Base-by-base conservation (phyloP, 2,797 vertebrate genomes). In the Pantherophis alleghaniensis region DNA sequence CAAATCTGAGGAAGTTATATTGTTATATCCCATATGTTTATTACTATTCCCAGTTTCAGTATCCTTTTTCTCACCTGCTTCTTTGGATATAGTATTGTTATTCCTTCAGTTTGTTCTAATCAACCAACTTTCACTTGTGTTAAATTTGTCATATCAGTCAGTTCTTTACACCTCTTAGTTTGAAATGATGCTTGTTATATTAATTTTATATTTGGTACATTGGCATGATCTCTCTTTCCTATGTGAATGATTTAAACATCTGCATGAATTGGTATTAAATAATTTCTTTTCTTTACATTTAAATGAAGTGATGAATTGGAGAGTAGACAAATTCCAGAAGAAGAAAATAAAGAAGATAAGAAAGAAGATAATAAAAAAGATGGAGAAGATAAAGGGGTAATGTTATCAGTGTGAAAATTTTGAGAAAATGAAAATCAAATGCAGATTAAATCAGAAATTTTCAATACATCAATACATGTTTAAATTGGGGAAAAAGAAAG, bases 341-440 rank as follows among this genome's bases (percentile, higher is more conserved):
- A 79, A 60, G 94, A 94, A 9, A 55, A 86, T 42, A 88, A 95
- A 47, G 79, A 53, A 6, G 26, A 88, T 32, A 87, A 94, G 22
- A 74, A 95, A 47, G 79, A 55, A 7, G 26, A 86, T 42, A 89
- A 94, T 18, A 63, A 55, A 7, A 22, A 32, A 51, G 22, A 60
- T 12, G 0, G 55, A 3, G 74, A 94, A 86, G 91, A 83, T 7
- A 4, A 24, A 88, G 42, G 11, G 95, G 97, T 97, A 96, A 96
- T n/a, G 22, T 24, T 93, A 59, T 63, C 24, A 12, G 6, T 26
- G 20, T 87, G 18, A 24, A 7, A 20, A 74, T 32, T 92, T 53
- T 90, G 6, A 37, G 32, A 61, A 22, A 42, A 91, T 53, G 59
- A 55, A 86, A 59, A 89, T 74, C 14, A 59, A 55, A 83, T 24